A percentile compares a stretch with the other conserved stretches of the same genome.
Evolutionary conservation across 1,140 invertebrate genomes (phyloP).

Genomic region (Leptinotarsa undecemlineata): DNA sequence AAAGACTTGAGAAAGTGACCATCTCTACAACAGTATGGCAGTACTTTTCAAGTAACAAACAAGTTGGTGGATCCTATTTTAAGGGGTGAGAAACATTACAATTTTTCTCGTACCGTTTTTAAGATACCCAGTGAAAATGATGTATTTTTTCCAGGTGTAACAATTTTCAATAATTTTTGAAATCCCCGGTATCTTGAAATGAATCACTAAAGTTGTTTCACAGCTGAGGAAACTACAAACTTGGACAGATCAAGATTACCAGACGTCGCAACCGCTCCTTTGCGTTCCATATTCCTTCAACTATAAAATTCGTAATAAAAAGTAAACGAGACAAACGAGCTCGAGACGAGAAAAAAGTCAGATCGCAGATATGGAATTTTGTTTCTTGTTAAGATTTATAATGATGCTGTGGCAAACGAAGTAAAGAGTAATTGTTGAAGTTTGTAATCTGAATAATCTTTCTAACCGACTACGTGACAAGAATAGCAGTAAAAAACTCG

Average conservation of each 20-base stretch:
- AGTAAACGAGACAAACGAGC: slow-evolving; percentile 4
- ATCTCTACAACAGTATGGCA: too few relatives aligned
- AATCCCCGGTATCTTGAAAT: not conserved
- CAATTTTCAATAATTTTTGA: too few relatives aligned
- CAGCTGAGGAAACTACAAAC: not conserved
- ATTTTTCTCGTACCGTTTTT: too few relatives aligned
- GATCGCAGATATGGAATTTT: slow-evolving; percentile 3
- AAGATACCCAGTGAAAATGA: too few relatives aligned
- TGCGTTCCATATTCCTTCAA: not conserved
- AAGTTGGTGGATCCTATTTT: too few relatives aligned
- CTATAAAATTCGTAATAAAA: slow-evolving; percentile 8
- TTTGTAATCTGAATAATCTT: slow-evolving; percentile 6
- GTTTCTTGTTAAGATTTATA: slow-evolving; percentile 4
- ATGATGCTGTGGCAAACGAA: slow-evolving; percentile 5
- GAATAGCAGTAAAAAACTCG: not conserved
- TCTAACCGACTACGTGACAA: not conserved
- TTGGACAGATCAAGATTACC: slow-evolving; percentile 7
- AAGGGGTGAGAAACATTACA: too few relatives aligned
- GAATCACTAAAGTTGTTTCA: not conserved
- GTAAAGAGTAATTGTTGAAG: slow-evolving; percentile 5
- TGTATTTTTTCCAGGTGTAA: too few relatives aligned
- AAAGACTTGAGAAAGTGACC: too few relatives aligned
- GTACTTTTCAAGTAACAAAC: too few relatives aligned
- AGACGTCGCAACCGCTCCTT: not conserved
- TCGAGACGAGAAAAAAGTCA: slow-evolving; percentile 1